Base-by-base conservation (phyloP, 1,140 invertebrate species). In the Lordiphosa stackelbergi region DNA sequence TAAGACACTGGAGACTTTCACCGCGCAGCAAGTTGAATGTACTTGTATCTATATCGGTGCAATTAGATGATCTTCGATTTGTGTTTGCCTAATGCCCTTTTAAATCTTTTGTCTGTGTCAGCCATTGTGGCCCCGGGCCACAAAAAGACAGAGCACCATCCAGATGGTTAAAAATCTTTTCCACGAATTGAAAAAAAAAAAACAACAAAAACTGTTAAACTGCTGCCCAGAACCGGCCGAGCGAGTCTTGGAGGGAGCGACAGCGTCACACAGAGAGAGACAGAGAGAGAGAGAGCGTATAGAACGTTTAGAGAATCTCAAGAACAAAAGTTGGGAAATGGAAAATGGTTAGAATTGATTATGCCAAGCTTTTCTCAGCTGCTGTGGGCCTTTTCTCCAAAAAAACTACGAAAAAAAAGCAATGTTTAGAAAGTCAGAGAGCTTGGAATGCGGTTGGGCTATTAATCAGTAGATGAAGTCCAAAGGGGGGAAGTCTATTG, bases 101-200 rank as follows among this genome's bases (percentile, higher is more conserved):
- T 84, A 83, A 83, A 83, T 83, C 77, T 83, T 83, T 83, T 83
- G 72, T 83, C 28, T 83, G 77, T 83, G 66, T 69, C 73, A 83
- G 72, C 31, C 63, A 66, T 53, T 47, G 60, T 40, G 54, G 72
- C 65, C 66, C 19, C 66, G 38, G 70, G 70, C 69, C 55, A 73
- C 61, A 64, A 53, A 35, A 16, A 51, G 68, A 64, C 73, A 41
- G 56, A 41, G 61, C 72, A 69, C 19, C 19, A 77, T 77, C 69
- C 73, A 79, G 74, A 73, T 79, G 73, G 69, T 83, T 84, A 83
- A 83, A 83, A 84, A 83, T 83, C 77, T 83, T 83, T 83, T 83
- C 77, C 77, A 83, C 77, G 77, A 83, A 83, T 70, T 77, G 72
- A 73, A 84, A 78, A 77, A 77, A 54, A 52, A 57, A 70, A 55